phyloP scores from a whole-genome alignment of 2,797 vertebrate genomes.

The Hapalemur alaotrensis region DNA sequence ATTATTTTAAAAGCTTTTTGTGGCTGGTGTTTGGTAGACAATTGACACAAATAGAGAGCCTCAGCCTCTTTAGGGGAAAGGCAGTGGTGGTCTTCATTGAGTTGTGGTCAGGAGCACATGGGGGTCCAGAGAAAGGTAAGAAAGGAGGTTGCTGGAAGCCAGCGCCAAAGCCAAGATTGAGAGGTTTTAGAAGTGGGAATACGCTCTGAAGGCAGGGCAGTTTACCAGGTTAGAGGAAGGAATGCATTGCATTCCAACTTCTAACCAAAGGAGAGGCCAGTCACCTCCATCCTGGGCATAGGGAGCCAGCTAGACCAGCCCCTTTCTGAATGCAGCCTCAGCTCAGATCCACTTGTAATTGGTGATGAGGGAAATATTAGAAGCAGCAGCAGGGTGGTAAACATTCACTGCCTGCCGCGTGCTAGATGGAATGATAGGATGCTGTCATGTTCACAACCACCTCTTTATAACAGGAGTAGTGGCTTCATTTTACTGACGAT shows the following conservation, averaged over 20 bases:
- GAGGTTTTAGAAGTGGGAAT: neutral
- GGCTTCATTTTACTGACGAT: neutral
- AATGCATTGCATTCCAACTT: neutral
- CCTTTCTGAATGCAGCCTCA: neutral
- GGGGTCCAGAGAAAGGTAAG: neutral
- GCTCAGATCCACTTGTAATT: neutral
- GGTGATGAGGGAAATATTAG: neutral
- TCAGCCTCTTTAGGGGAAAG: neutral
- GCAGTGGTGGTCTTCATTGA: neutral
- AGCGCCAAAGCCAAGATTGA: neutral
- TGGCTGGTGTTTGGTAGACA: neutral
- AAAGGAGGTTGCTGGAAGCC: neutral
- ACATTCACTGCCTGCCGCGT: neutral
- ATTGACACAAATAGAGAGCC: neutral
- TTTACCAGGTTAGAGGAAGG: neutral
- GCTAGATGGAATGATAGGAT: neutral
- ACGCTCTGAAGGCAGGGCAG: neutral
- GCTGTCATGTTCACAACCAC: neutral
- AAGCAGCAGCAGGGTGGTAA: neutral
- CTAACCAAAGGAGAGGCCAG: neutral
- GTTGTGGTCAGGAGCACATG: neutral
- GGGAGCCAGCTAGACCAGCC: neutral
- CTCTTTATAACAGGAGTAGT: neutral
- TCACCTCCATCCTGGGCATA: neutral
- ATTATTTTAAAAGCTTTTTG: neutral